A percentile compares a stretch with the other conserved stretches of the same genome.
These are phyloP conservation scores for Drosophila silvestris DNA, from an alignment of 2,888 invertebrate species.

Conservation along the genomic window DNA sequence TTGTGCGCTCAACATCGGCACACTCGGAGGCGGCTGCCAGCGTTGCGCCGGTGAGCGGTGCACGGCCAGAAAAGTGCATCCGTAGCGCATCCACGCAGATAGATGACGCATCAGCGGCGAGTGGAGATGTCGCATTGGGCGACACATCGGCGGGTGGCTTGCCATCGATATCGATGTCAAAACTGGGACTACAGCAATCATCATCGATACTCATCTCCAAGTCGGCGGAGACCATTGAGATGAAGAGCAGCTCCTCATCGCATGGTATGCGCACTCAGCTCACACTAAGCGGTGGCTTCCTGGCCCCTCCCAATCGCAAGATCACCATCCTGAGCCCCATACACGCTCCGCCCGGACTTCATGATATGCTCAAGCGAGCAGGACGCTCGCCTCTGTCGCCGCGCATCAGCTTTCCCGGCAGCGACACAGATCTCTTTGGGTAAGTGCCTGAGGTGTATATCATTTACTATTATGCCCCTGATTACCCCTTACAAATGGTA, in stretches of 20 bases:
- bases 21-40: slow-evolving; percentile 83
- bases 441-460: slow-evolving; percentile 68
- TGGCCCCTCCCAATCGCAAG: slow-evolving; percentile 86
- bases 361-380: slow-evolving; percentile 84
- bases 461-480: not conserved
- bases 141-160: slow-evolving; percentile 39
- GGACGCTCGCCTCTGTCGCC: slow-evolving; percentile 85
- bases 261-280: slow-evolving; percentile 84
- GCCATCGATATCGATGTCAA: slow-evolving; percentile 68
- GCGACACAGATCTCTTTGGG: slow-evolving; percentile 85
- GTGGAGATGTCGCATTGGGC: slow-evolving; percentile 43
- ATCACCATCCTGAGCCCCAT: slow-evolving; percentile 93
- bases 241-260: slow-evolving; percentile 81
- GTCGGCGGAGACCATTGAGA: slow-evolving; percentile 85
- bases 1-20: slow-evolving; percentile 85
- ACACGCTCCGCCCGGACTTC: slow-evolving; percentile 88
- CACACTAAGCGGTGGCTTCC: slow-evolving; percentile 84
- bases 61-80: slow-evolving; percentile 83
- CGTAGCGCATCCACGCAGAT: slow-evolving; percentile 85
- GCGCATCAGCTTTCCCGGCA: slow-evolving; percentile 85
- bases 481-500: not conserved
- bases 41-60: slow-evolving; percentile 58
- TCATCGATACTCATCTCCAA: slow-evolving; percentile 85
- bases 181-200: slow-evolving; percentile 84
- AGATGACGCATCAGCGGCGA: slow-evolving; percentile 75